Conservation (phyloP, 2,113 vertebrate genomes). For the Syngnathoides biaculeatus region DNA sequence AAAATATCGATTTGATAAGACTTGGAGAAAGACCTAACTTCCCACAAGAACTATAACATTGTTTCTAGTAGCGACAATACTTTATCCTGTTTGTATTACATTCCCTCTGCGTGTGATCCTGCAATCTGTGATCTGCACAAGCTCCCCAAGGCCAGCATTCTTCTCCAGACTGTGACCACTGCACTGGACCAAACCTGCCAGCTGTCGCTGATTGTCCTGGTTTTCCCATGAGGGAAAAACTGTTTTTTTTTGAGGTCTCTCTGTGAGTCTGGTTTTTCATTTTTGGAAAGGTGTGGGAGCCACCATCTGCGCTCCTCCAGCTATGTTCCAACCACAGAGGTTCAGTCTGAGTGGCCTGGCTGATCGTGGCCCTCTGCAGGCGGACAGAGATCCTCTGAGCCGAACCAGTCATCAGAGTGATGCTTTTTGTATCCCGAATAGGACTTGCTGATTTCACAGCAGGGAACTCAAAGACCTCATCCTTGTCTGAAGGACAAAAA, state of each 20-base stretch:
- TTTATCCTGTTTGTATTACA: conserved; percentile 35
- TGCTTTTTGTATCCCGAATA: conserved; percentile 79
- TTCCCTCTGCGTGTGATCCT: conserved; percentile 66
- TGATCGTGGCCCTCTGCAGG: conserved; percentile 87
- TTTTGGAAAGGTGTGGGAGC: conserved; percentile 95
- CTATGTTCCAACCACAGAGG: conserved; percentile 85
- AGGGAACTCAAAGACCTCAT: conserved; percentile 91
- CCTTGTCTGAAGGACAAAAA: conserved; percentile 74
- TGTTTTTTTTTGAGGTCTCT: conserved; percentile 84
- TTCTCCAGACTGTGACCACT: conserved; percentile 60
- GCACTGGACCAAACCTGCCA: conserved; percentile 40
- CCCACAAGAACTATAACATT: neutral
- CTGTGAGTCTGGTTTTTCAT: conserved; percentile 87
- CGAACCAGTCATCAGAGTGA: conserved; percentile 90
- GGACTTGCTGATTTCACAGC: conserved; percentile 66
- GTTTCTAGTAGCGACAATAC: neutral
- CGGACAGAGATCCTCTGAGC: conserved; percentile 90
- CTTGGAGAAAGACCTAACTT: neutral
- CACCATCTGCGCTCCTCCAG: conserved; percentile 74
- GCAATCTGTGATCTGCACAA: conserved; percentile 54
- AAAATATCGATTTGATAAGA: neutral
- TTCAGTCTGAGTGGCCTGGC: conserved; percentile 93
- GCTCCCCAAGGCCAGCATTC: conserved; percentile 35
- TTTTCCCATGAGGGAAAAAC: conserved; percentile 91
- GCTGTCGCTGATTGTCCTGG: conserved; percentile 56